Evolutionary conservation across 30 jellyfish, hydroid and myxozoan genomes (phyloP), one percentile per base, ranked within the genome.

Genomic region (Hydractinia echinata): DNA sequence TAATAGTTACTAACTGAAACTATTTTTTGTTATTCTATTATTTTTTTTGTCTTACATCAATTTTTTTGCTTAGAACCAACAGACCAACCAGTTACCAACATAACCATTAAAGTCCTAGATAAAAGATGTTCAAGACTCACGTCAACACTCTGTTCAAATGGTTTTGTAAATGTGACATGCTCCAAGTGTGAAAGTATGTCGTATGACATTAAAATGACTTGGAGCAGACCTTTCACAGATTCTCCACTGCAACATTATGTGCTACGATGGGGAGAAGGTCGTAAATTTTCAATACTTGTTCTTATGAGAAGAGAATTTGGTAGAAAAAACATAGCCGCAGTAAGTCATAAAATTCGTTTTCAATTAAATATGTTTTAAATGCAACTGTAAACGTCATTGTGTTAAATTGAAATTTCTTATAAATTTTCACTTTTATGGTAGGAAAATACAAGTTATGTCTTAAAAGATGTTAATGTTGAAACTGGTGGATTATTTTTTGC

Each of bases 101-200:
- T 64, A 64, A 58, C 15, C 19, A 16, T 58, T 13, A 58, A 13
- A 58, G 19, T 58, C 18, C 15, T 58, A 58, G 69, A 58, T 58
- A 51, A 13, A 64, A 7, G 16, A n/a, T 64, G 74, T 64, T n/a
- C 19, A 7, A 64, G 39, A 64, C 19, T 51, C 9, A 4, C 4
- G 7, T n/a, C 74, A 5, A 64, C 74, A 64, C 69, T 58, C 15
- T 64, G 74, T 51, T 13, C 9, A n/a, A 64, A 44, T 64, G 74
- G 39, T n/a, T 44, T n/a, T n/a, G 74, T 44, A 64, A 64, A 64
- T 64, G 74, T 64, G 9, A 64, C 74, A n/a, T 64, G 74, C 74
- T 6, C 9, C 18, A 64, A 64, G 39, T 64, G 74, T 64, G 74
- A n/a, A 6, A 51, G 39, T 7, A 64, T 64, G 74, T 7, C 39